Percentiles rank a stretch among this genome's conserved stretches.
phyloP scores from a whole-genome alignment of 2,888 invertebrate genomes.

The Nomada hirtipes region DNA sequence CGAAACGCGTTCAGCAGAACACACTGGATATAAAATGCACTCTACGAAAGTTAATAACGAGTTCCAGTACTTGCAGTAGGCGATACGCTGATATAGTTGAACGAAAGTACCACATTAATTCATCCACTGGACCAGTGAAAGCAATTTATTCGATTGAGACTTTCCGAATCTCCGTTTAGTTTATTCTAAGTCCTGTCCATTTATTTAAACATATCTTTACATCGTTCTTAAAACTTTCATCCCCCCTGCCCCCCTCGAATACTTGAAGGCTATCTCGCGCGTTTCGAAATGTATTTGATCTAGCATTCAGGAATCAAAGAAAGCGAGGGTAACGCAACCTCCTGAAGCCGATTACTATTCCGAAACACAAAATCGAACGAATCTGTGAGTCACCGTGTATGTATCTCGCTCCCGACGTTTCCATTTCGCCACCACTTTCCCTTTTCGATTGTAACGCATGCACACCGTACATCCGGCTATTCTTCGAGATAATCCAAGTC shows the following conservation, averaged over 20 bases:
- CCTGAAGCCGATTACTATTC: neutral
- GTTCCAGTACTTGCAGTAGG: no score
- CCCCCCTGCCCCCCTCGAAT: neutral
- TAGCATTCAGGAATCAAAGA: neutral
- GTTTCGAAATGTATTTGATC: neutral
- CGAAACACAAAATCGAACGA: neutral
- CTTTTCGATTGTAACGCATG: slow-evolving; percentile 41
- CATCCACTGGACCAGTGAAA: no score
- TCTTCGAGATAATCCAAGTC: slow-evolving; percentile 6
- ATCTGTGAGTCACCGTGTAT: neutral
- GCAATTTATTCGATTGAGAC: neutral
- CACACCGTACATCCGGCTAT: slow-evolving; percentile 19
- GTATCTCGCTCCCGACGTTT: slow-evolving; percentile 12
- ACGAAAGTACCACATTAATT: neutral
- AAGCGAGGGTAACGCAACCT: neutral
- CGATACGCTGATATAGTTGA: neutral
- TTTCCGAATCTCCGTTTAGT: neutral
- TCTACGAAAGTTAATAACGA: neutral
- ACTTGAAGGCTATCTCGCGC: neutral
- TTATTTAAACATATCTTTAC: neutral
- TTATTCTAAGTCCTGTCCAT: neutral
- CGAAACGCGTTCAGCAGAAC: neutral
- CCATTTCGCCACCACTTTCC: slow-evolving; percentile 41
- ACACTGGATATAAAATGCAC: no score
- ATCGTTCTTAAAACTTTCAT: no score